A percentile compares a stretch with the other conserved stretches of the same genome.
Evolutionary conservation across 1,140 invertebrate species (phyloP).

Genomic region (Glossosoma conforme): DNA sequence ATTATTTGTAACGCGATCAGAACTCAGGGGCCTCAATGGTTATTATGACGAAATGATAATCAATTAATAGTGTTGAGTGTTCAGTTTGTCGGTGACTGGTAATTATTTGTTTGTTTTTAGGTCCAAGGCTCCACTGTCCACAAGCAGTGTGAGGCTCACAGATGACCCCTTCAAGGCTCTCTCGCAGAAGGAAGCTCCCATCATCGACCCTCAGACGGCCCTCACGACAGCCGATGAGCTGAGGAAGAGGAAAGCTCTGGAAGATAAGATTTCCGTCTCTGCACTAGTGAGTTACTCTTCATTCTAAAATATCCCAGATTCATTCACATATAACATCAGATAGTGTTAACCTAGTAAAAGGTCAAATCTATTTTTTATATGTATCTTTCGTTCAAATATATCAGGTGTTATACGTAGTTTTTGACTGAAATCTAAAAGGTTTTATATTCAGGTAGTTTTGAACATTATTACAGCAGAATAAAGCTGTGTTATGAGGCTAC

Average conservation of each 20-base stretch:
- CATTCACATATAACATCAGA: too few relatives aligned
- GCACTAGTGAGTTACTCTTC: too few relatives aligned
- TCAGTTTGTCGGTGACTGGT: neutral
- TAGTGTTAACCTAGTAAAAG: too few relatives aligned
- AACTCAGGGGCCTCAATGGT: neutral
- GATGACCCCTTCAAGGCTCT: constrained; percentile 33
- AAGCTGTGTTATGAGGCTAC: too few relatives aligned
- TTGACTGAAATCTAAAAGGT: too few relatives aligned
- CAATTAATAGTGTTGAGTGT: neutral
- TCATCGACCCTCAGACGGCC: constrained; percentile 47
- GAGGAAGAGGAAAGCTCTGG: constrained; percentile 47
- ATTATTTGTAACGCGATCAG: neutral
- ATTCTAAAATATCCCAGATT: too few relatives aligned
- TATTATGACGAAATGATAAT: neutral
- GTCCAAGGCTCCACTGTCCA: constrained; percentile 37
- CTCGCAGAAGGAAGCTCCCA: constrained; percentile 42
- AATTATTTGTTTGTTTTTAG: constrained; percentile 27
- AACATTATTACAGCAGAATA: too few relatives aligned
- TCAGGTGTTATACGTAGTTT: too few relatives aligned
- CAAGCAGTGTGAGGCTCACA: constrained; percentile 29
- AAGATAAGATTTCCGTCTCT: too few relatives aligned
- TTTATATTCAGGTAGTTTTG: too few relatives aligned
- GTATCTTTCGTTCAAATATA: too few relatives aligned
- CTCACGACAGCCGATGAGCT: constrained; percentile 51
- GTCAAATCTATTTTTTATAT: too few relatives aligned